Evolutionary conservation across 2,797 vertebrate species (phyloP), one percentile per base, ranked within the genome.

Genomic region (Cephalopachus bancanus): DNA sequence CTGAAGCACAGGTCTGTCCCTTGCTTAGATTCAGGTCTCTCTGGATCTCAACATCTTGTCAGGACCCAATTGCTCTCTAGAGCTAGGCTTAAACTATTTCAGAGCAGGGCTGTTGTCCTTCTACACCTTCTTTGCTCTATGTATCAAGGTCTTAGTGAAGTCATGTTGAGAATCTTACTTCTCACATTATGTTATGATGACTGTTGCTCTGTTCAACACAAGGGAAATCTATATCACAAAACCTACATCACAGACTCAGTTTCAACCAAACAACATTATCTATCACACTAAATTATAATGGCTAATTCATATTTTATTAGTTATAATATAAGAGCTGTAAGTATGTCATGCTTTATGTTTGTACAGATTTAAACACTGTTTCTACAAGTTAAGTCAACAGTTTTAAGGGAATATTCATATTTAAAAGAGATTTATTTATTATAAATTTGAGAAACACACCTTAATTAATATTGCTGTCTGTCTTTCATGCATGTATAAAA

Each of bases 351-450:
- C 30, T 80, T 55, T 20, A 6, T 22, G 44, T 74, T 62, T 72
- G 71, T 44, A 5, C 33, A 49, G 37, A 37, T 55, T 55, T 51
- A 78, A 87, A 30, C 12, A 79, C 30, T 74, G 20, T 81, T 26
- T 87, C 91, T 83, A 26, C 12, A 95, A 81, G 76, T 74, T 30
- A 69, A 51, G 16, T 75, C 51, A 69, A 76, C 6, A 84, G 20
- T 62, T 81, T 79, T 69, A 93, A 72, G 33, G 71, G 37, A 55
- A 7, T 22, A 2, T 74, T 65, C 55, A 24, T 28, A 22, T 60
- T 55, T 83, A 30, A 78, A 71, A 86, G 33, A 17, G 28, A 19
- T 51, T 12, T 57, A 20, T 26, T 84, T 20, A 64, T 57, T 89
- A n/a, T 16, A 11, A 12, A 3, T 53, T 37, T 57, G 55, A 93